Percentiles rank a stretch among this genome's conserved stretches.
These are phyloP conservation scores for Hippolais icterina DNA, from an alignment of 2,113 vertebrate genomes.

Conservation along the genomic window DNA sequence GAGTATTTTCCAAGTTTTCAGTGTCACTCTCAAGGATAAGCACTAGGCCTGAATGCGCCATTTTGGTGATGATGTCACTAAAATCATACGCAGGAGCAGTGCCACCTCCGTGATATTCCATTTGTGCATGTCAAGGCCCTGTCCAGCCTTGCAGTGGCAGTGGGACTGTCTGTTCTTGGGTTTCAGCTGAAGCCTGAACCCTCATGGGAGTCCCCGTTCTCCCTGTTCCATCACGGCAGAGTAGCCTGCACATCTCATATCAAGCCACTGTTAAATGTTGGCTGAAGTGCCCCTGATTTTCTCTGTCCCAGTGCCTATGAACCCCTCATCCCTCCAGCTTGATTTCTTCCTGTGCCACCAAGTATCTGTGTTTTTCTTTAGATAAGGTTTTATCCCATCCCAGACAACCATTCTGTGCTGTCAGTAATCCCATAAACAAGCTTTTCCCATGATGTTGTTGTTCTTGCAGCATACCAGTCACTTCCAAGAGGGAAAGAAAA, in stretches of 20 bases:
- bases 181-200: neutral
- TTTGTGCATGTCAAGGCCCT: neutral
- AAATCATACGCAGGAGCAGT: neutral
- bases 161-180: neutral
- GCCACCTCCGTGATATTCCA: neutral
- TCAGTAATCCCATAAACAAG: neutral
- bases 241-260: neutral
- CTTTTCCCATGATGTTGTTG: neutral
- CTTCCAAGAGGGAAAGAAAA: neutral
- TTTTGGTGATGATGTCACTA: neutral
- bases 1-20: constrained; percentile 18
- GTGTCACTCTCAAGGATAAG: neutral
- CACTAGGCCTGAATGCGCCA: neutral
- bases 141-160: neutral
- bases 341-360: constrained; percentile 11
- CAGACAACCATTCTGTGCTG: neutral
- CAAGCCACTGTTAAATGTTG: neutral
- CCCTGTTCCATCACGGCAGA: neutral
- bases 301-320: neutral
- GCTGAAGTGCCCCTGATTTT: neutral
- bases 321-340: neutral
- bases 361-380: constrained; percentile 25
- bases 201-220: neutral
- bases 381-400: constrained; percentile 28
- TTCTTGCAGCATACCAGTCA: neutral